phyloP scores from a whole-genome alignment of 2,113 vertebrate species.

The Cyanoramphus novaezelandiae region DNA sequence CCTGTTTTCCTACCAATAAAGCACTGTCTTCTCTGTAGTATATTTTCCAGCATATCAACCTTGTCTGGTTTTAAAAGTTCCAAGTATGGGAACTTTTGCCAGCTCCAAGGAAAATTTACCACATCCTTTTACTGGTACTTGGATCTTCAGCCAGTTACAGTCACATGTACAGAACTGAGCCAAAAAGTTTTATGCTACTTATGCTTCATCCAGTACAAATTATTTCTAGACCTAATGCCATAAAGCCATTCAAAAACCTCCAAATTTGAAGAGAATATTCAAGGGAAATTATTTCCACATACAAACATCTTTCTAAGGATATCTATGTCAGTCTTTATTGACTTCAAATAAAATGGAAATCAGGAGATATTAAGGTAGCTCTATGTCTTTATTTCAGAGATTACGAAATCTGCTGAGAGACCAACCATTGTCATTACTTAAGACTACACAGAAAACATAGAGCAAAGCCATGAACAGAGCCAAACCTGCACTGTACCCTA shows the following conservation, averaged over 20 bases:
- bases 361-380: background rate
- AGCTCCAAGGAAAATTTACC: conserved; percentile 36
- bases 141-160: background rate
- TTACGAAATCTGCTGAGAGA: background rate
- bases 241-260: background rate
- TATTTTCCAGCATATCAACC: background rate
- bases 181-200: background rate
- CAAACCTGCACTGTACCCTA: background rate
- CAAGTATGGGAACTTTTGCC: background rate
- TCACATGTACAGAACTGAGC: background rate
- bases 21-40: background rate
- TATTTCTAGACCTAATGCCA: background rate
- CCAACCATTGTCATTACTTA: background rate
- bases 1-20: background rate
- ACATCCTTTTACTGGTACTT: conserved; percentile 26
- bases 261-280: background rate
- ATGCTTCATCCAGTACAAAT: background rate
- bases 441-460: background rate
- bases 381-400: background rate
- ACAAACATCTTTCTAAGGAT: background rate
- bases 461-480: background rate
- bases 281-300: background rate
- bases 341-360: background rate
- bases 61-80: background rate
- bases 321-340: background rate